Evolutionary conservation across 2,113 vertebrate genomes (phyloP).

Genomic region (Brachyistius frenatus): DNA sequence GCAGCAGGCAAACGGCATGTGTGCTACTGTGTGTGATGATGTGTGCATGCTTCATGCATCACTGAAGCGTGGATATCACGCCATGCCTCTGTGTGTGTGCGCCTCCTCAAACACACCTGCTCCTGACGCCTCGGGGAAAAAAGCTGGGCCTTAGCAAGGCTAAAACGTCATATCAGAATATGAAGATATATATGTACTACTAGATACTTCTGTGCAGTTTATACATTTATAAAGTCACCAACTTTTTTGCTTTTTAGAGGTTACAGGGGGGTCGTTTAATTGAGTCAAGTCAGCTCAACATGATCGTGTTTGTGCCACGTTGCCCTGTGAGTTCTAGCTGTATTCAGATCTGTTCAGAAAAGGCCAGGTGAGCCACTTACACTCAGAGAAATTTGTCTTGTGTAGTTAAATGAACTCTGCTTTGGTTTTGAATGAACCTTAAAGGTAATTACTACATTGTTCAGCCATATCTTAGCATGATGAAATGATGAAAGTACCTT

Average conservation of each 20-base stretch:
- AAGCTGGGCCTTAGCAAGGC: constrained; percentile 41
- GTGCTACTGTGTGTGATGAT: constrained; percentile 69
- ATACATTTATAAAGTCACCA: background rate
- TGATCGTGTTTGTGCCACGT: background rate
- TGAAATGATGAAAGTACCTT: constrained; percentile 28
- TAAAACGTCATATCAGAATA: background rate
- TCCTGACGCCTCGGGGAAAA: constrained; percentile 66
- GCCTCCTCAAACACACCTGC: constrained; percentile 76
- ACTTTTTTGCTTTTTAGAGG: background rate
- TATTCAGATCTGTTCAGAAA: background rate
- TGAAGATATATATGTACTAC: background rate
- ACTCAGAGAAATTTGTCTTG: background rate
- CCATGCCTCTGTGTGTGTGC: constrained; percentile 65
- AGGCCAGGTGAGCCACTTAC: constrained; percentile 2
- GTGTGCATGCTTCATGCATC: constrained; percentile 74
- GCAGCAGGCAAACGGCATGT: constrained; percentile 70
- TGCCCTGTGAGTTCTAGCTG: constrained; percentile 27
- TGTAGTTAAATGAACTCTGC: background rate
- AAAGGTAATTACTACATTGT: too few species aligned
- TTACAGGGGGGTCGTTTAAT: background rate
- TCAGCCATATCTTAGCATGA: background rate
- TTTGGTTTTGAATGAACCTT: background rate
- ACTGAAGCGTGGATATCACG: constrained; percentile 63
- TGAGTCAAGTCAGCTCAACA: background rate
- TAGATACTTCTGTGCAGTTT: background rate